Conservation (phyloP, 2,113 vertebrate genomes). For the Laterallus jamaicensis region DNA sequence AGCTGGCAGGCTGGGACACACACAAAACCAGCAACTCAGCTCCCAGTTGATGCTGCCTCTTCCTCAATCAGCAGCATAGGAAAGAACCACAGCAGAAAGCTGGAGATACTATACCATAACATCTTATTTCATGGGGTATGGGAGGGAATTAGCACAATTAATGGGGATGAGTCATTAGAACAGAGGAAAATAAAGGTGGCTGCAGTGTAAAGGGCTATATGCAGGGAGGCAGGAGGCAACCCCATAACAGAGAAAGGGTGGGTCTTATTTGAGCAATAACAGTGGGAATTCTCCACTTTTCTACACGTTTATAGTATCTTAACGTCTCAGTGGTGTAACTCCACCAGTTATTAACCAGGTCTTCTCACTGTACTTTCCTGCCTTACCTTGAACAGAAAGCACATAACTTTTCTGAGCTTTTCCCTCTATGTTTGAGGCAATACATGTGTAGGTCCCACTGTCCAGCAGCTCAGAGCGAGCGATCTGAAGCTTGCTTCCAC, state of each 20-base stretch:
- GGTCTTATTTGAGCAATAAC: neutral
- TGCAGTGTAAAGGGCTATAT: neutral
- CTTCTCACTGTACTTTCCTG: neutral
- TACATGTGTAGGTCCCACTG: constrained; percentile 85
- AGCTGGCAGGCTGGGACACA: neutral
- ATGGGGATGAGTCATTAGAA: neutral
- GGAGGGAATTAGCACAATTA: neutral
- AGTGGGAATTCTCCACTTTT: neutral
- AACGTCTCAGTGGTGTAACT: neutral
- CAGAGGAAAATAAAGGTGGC: neutral
- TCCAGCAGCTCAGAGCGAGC: constrained; percentile 85
- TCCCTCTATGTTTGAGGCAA: constrained; percentile 91
- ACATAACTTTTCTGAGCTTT: constrained; percentile 86
- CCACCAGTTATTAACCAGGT: neutral
- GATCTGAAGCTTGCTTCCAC: constrained; percentile 92
- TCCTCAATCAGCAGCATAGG: neutral
- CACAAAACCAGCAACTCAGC: neutral
- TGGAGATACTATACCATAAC: neutral
- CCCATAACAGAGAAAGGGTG: neutral
- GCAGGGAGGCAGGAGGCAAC: neutral
- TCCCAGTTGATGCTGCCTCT: neutral
- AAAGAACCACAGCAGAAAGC: neutral
- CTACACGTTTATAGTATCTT: neutral
- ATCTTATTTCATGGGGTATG: neutral
- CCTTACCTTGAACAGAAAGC: constrained; percentile 88